These are phyloP conservation scores for Taxidea taxus DNA, from an alignment of 2,113 vertebrate species.

Conservation along the genomic window DNA sequence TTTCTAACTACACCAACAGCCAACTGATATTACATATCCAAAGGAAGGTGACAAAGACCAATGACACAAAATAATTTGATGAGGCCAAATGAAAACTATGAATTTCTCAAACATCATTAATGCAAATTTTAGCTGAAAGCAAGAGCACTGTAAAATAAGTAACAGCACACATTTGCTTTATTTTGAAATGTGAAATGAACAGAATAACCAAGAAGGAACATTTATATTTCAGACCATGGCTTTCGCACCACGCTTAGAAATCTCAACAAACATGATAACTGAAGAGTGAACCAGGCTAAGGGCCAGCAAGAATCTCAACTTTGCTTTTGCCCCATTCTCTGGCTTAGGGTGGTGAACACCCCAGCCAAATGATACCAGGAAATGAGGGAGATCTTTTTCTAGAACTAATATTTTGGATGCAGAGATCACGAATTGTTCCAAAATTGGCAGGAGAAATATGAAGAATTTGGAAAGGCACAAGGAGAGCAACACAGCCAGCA, in stretches of 20 bases:
- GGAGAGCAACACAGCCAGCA: background rate
- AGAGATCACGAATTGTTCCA: constrained; percentile 21
- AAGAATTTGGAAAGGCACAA: background rate
- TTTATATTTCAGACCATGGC: background rate
- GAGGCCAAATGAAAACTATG: background rate
- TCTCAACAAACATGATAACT: background rate
- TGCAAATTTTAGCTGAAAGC: background rate
- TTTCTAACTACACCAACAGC: background rate
- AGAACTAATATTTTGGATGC: constrained; percentile 26
- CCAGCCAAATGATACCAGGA: background rate
- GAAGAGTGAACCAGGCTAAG: background rate
- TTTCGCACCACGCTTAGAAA: background rate
- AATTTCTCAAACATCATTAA: background rate
- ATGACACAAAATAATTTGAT: constrained; percentile 14
- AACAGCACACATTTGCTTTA: background rate
- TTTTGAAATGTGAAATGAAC: background rate
- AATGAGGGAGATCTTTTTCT: background rate
- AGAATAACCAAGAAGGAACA: background rate
- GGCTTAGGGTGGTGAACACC: background rate
- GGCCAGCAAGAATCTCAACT: background rate
- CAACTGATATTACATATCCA: background rate
- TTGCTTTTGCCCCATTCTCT: background rate
- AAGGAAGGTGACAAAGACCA: background rate
- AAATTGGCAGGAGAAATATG: background rate
- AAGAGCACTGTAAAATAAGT: constrained; percentile 8